Percentiles rank a stretch among this genome's conserved stretches.
These are phyloP conservation scores for Cherax destructor DNA, from an alignment of 1,140 invertebrate genomes.

Conservation along the genomic window DNA sequence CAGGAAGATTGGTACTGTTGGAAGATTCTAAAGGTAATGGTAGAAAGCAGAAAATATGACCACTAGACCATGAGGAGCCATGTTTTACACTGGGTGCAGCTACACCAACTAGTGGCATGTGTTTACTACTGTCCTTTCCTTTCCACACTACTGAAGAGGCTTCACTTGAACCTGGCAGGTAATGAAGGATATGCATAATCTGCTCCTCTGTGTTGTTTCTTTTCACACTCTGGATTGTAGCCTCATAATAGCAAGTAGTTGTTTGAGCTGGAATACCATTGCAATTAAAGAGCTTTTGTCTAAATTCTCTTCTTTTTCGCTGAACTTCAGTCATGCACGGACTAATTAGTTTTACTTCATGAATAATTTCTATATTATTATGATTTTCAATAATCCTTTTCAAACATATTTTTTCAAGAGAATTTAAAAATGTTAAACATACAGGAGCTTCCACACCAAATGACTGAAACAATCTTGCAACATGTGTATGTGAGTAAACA, in stretches of 20 bases:
- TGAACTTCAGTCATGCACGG: background rate
- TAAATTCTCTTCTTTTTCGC: background rate
- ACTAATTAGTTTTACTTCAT: background rate
- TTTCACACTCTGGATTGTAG: background rate
- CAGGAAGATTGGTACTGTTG: constrained; percentile 27
- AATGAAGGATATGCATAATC: constrained; percentile 16
- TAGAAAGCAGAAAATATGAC: constrained; percentile 49
- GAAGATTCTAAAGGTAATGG: constrained; percentile 13
- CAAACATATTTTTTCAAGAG: constrained; percentile 21
- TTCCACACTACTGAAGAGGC: background rate
- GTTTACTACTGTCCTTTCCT: background rate
- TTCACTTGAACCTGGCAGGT: constrained; percentile 13
- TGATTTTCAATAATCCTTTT: background rate
- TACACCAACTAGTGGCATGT: constrained; percentile 41
- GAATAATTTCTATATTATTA: background rate
- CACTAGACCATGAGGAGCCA: background rate
- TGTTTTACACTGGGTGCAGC: background rate
- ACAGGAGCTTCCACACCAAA: constrained; percentile 15
- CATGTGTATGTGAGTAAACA: constrained; percentile 1
- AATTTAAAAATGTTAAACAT: constrained; percentile 42
- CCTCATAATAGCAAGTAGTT: constrained; percentile 4
- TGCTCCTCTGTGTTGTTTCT: background rate
- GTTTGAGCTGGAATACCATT: background rate
- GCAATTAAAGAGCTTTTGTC: constrained; percentile 1
- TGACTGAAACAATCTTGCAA: background rate